phyloP scores from a whole-genome alignment of 2,888 invertebrate species.

The Iselma pallidipennis region DNA sequence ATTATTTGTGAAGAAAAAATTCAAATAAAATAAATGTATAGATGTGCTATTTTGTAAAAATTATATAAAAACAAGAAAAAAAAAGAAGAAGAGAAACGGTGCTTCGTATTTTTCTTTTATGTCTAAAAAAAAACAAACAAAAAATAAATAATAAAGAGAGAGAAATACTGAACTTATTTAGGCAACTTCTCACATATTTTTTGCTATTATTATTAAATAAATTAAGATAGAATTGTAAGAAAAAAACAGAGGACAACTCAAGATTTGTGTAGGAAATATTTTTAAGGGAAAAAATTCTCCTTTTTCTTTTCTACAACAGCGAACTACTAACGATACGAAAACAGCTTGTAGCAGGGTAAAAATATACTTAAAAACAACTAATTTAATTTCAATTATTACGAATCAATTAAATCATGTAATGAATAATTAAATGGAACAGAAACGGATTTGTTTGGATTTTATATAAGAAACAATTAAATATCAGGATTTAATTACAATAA shows the following conservation, averaged over 20 bases:
- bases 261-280: not conserved
- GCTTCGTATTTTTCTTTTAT: not conserved
- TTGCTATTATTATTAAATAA: not conserved
- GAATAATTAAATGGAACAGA: not conserved
- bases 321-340: not conserved
- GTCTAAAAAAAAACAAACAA: not conserved
- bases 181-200: not conserved
- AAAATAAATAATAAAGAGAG: no score
- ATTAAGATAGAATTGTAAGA: not conserved
- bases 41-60: not conserved
- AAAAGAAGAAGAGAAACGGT: no score
- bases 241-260: not conserved
- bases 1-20: not conserved
- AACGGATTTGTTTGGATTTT: not conserved
- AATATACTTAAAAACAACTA: no score
- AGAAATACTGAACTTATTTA: not conserved
- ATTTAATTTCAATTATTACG: not conserved
- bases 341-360: constrained; percentile 29
- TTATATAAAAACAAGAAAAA: not conserved
- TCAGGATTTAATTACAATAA: no score
- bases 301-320: not conserved
- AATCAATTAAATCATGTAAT: not conserved
- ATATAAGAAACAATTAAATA: no score
- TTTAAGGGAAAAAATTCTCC: not conserved
- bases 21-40: not conserved